Conservation (phyloP, 2,113 vertebrate genomes). For the Baryphthengus martii region DNA sequence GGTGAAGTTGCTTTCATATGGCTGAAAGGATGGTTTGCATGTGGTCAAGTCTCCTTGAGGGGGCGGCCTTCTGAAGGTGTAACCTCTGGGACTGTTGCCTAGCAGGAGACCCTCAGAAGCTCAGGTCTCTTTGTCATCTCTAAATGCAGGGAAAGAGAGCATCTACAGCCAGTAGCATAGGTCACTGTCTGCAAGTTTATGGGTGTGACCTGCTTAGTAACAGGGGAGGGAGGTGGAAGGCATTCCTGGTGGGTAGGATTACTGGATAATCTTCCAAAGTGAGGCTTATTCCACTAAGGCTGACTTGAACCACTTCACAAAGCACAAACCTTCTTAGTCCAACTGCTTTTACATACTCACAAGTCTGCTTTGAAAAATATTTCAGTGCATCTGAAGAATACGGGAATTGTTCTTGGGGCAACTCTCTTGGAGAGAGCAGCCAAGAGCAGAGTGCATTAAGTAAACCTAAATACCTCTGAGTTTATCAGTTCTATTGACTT, state of each 20-base stretch:
- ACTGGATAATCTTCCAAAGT: conserved; percentile 26
- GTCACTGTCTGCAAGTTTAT: background rate
- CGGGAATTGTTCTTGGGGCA: background rate
- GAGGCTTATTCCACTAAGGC: background rate
- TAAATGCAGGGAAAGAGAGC: background rate
- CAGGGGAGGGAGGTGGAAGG: background rate
- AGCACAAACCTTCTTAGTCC: background rate
- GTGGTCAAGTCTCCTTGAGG: background rate
- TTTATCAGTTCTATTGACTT: background rate
- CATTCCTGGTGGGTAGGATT: background rate
- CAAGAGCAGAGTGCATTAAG: background rate
- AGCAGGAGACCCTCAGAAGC: background rate
- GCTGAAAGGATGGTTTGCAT: background rate
- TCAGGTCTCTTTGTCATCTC: background rate
- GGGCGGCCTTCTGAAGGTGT: background rate
- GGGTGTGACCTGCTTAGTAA: background rate
- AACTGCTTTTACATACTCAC: background rate
- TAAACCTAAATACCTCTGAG: background rate
- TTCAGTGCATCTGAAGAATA: background rate
- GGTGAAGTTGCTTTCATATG: background rate
- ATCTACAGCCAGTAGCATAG: background rate
- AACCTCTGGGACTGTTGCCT: background rate
- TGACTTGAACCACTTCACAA: background rate
- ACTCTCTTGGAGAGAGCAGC: background rate
- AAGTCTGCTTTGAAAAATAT: background rate